phyloP scores from a whole-genome alignment of 2,888 invertebrate genomes.

The Clusia tigrina region DNA sequence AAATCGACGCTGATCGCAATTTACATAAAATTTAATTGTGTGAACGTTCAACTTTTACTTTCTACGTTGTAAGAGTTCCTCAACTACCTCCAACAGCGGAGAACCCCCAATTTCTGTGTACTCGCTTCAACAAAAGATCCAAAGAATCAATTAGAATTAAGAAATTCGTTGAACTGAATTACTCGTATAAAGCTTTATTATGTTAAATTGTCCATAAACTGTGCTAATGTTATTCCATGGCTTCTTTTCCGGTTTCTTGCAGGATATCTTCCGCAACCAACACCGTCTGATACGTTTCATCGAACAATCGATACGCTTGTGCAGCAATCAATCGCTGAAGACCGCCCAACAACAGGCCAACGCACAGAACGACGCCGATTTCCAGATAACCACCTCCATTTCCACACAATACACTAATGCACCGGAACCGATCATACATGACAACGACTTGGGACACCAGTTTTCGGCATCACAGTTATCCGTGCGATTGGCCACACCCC shows the following conservation, averaged over 20 bases:
- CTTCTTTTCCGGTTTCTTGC: conserved; percentile 26
- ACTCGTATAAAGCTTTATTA: neutral
- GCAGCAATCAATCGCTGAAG: conserved; percentile 66
- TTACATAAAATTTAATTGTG: neutral
- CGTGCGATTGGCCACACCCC: conserved; percentile 78
- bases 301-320: conserved; percentile 65
- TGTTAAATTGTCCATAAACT: neutral
- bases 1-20: neutral
- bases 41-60: conserved; percentile 20
- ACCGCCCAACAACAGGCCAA: conserved; percentile 57
- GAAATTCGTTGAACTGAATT: neutral
- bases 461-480: conserved; percentile 77
- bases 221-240: neutral
- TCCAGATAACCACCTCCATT: conserved; percentile 57
- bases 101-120: neutral
- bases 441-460: conserved; percentile 57
- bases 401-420: conserved; percentile 53
- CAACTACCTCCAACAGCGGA: too few species aligned
- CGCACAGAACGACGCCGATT: conserved; percentile 51
- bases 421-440: conserved; percentile 58
- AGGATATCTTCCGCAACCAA: conserved; percentile 73
- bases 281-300: conserved; percentile 73
- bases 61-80: conserved; percentile 13
- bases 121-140: too few species aligned
- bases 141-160: neutral